These are phyloP conservation scores for Tridacna gigas DNA, from an alignment of 2,888 invertebrate genomes.

Conservation along the genomic window DNA sequence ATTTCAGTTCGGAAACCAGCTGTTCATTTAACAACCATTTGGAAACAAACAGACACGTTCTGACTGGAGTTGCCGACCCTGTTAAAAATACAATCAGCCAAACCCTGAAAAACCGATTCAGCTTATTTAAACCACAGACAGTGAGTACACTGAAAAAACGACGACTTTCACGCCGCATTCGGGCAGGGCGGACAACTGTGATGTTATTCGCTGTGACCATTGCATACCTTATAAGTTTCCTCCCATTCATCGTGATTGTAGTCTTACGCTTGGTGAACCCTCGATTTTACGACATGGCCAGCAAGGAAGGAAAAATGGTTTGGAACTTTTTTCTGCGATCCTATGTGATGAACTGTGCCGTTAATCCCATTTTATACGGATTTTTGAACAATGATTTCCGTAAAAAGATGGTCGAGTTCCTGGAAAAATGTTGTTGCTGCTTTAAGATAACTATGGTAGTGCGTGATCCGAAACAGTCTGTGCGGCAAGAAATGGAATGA, in stretches of 20 bases:
- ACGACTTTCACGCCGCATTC: slow-evolving; percentile 42
- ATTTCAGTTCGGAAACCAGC: slow-evolving; percentile 53
- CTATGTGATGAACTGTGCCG: slow-evolving; percentile 65
- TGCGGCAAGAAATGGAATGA: no score
- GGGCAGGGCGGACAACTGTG: slow-evolving; percentile 62
- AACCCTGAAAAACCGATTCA: slow-evolving; percentile 39
- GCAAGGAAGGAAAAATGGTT: slow-evolving; percentile 46
- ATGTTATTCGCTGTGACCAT: slow-evolving; percentile 65
- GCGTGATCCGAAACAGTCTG: background rate
- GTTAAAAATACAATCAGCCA: slow-evolving; percentile 38
- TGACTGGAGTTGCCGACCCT: slow-evolving; percentile 41
- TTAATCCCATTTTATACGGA: slow-evolving; percentile 67
- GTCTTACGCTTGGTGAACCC: slow-evolving; percentile 40
- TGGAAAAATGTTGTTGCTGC: slow-evolving; percentile 35
- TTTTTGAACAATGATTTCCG: slow-evolving; percentile 67
- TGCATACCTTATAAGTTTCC: slow-evolving; percentile 62
- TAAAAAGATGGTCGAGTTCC: slow-evolving; percentile 42
- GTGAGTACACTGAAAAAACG: slow-evolving; percentile 38
- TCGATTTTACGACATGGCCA: slow-evolving; percentile 35
- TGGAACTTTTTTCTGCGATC: slow-evolving; percentile 69
- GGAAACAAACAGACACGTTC: slow-evolving; percentile 21
- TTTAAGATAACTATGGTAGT: background rate
- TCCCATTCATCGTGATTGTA: slow-evolving; percentile 60
- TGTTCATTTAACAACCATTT: slow-evolving; percentile 57
- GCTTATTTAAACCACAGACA: slow-evolving; percentile 30